These are phyloP conservation scores for Leucopsar rothschildi DNA, from an alignment of 2,113 vertebrate genomes.

Conservation along the genomic window DNA sequence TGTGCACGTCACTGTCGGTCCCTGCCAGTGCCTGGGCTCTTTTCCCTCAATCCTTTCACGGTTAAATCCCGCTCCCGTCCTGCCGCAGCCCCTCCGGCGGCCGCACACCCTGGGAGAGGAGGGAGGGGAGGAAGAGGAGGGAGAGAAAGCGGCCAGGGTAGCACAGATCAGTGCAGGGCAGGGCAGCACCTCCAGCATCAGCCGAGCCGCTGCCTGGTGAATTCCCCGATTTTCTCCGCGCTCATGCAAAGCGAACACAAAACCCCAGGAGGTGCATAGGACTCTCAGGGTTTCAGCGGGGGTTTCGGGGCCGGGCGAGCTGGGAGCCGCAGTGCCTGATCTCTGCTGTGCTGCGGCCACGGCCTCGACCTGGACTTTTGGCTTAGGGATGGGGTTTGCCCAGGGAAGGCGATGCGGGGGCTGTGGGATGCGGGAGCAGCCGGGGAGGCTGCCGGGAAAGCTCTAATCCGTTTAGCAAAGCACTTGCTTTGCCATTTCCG, in stretches of 20 bases:
- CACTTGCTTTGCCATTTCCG: slow-evolving; percentile 1
- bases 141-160: rapidly evolving
- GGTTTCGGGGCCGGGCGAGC: rapidly evolving
- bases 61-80: not conserved
- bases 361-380: not conserved
- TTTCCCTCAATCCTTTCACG: not conserved
- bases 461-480: slow-evolving; percentile 54
- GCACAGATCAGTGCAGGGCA: not conserved
- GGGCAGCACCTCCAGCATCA: not conserved
- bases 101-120: not conserved
- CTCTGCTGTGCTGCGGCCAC: not conserved
- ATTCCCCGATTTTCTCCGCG: not conserved
- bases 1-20: not conserved
- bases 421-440: not conserved
- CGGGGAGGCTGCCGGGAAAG: not conserved
- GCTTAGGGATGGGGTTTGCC: not conserved
- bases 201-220: not conserved
- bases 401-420: not conserved
- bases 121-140: not conserved
- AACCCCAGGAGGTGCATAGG: not conserved
- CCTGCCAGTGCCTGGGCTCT: not conserved
- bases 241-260: not conserved
- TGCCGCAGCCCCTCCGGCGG: not conserved
- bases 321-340: not conserved
- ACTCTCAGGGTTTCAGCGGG: rapidly evolving